Evolutionary conservation across 2,113 vertebrate genomes (phyloP), one percentile per base, ranked within the genome.

Genomic region (Heliornis fulica): DNA sequence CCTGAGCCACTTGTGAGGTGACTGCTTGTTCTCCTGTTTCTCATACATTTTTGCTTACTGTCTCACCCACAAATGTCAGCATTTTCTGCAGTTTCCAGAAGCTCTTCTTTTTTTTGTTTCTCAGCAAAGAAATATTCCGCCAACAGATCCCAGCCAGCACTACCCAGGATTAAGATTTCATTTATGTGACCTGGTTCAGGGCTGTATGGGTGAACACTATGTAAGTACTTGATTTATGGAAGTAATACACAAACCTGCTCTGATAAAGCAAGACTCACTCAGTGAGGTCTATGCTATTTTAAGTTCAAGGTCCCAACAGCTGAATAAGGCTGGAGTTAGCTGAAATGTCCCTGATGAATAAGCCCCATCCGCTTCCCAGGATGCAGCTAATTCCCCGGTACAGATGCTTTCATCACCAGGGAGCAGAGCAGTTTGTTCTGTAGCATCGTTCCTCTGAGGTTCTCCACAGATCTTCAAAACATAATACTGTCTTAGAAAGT

Each of bases 371-470:
- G 41, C 20, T 72, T 26, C 8, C 40, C 3, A 15, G 25, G 23
- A 77, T 36, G 25, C 25, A n/a, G 21, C 22, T 60, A 72, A 14
- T 64, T 3, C 16, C 45, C 11, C n/a, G 0, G 3, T 40, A 23
- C 56, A 79, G 28, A 4, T 25, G 34, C 18, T 65, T 69, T 69
- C 50, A 71, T 31, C 31, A 84, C 8, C n/a, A 32, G 15, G 1
- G 0, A 85, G 54, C 14, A 91, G 34, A 59, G 18, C 0, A 0
- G 9, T 79, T 76, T 88, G 20, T 14, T 74, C 32, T 77, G 8
- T 15, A 74, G 3, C 41, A 70, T 45, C 23, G 41, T 89, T 56
- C 8, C 43, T 78, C 45, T 8, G 9, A 40, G 11, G 16, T 78
- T 90, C 54, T 74, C 38, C n/a, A 82, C 5, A 48, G 14, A 23